Evolutionary conservation across 1,140 invertebrate genomes (phyloP), one percentile per base, ranked within the genome.

Genomic region (Eupeodes corollae): DNA sequence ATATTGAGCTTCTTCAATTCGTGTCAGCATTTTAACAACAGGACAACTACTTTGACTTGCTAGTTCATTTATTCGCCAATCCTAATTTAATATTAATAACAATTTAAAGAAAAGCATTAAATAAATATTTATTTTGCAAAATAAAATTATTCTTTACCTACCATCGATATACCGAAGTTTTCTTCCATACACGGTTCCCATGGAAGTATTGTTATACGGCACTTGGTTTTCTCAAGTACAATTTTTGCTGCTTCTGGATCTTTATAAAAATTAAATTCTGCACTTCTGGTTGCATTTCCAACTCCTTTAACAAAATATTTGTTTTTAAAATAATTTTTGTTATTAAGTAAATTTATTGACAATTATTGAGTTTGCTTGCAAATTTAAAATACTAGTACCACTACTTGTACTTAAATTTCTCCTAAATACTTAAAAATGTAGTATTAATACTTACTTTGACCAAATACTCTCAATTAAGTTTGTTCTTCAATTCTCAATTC

Each of bases 191-290:
- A 78, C 2, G 75, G 67, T 61, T 83, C 81, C 80, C 79, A 84
- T 6, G 82, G 78, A 6, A 82, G 57, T 30, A 84, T 63, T 50
- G 67, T 72, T 3, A 83, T 68, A n/a, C 75, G 79, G 50, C 75
- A 77, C 42, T 53, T 56, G 5, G 70, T 65, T 53, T 65, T 73
- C 10, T 69, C 66, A 1, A 89, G 61, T 12, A 86, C 76, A 33
- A 87, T 79, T 57, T 79, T 72, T 1, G 82, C 86, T 21, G 85
- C 83, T 70, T 90, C 86, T 1, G 86, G 84, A 69, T 90, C 86
- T 15, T 64, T 63, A 44, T 75, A 74, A 58, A 91, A 91, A 69
- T 91, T 90, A 57, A 85, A 88, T 67, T 91, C 88, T 9, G 82
- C 83, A 38, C 76, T 71, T 0, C 74, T 56, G 16, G 77, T 77